phyloP scores from a whole-genome alignment of 2,888 invertebrate species.

The Lacanobia oleracea region DNA sequence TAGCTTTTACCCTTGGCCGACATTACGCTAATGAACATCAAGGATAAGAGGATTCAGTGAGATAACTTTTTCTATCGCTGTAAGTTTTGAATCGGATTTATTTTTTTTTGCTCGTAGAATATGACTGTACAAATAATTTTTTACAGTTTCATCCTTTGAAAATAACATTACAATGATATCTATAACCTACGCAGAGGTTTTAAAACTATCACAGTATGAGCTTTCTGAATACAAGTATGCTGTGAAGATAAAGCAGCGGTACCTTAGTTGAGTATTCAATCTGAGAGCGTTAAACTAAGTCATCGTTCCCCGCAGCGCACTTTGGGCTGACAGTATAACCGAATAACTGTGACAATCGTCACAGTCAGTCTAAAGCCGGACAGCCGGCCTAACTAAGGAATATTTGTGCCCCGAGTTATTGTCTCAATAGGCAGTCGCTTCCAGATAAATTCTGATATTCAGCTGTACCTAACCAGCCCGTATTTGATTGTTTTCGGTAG shows the following conservation, averaged over 20 bases:
- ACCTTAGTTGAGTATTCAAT: slow-evolving; percentile 10
- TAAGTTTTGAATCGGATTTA: slow-evolving; percentile 14
- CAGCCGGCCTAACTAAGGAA: slow-evolving; percentile 28
- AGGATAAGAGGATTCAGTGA: slow-evolving; percentile 44
- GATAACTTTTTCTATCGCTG: slow-evolving; percentile 35
- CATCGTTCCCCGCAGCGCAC: not conserved
- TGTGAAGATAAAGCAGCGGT: not conserved
- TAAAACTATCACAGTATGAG: not conserved
- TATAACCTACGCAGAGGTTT: not conserved
- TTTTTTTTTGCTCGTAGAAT: not conserved
- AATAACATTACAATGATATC: not conserved
- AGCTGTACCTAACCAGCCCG: not conserved
- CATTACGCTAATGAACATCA: slow-evolving; percentile 58
- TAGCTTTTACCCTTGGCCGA: slow-evolving; percentile 58
- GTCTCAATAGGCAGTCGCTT: slow-evolving; percentile 16
- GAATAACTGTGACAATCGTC: slow-evolving; percentile 8
- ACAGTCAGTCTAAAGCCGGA: not conserved
- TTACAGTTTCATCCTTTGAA: not conserved
- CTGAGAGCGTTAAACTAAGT: not conserved
- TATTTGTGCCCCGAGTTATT: slow-evolving; percentile 24
- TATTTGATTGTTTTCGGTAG: slow-evolving; percentile 1
- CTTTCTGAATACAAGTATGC: not conserved
- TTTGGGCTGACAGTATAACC: not conserved
- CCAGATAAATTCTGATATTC: slow-evolving; percentile 11
- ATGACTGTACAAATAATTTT: not conserved